Evolutionary conservation across 2,888 invertebrate species (phyloP).

Genomic region (Pinctada fucata): DNA sequence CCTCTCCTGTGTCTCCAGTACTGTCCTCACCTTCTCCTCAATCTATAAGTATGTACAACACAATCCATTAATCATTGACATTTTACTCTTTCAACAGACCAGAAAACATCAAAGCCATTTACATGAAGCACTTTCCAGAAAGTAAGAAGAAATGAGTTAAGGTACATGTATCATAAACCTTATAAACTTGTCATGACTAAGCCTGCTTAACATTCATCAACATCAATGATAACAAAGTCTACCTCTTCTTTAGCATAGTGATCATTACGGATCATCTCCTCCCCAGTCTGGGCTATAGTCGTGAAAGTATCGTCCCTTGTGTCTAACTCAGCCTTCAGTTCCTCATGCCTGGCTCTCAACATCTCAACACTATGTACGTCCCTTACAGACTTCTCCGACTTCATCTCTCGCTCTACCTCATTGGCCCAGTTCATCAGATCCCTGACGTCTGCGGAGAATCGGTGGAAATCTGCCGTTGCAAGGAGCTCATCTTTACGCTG

Average conservation of each 20-base stretch:
- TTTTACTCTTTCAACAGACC: too few species aligned
- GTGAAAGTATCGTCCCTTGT: constrained; percentile 97
- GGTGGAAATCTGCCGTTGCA: constrained; percentile 92
- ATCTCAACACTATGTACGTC: constrained; percentile 98
- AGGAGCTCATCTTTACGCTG: constrained; percentile 88
- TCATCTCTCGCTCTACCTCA: constrained; percentile 86
- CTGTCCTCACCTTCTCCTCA: constrained; percentile 79
- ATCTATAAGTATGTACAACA: constrained; percentile 62
- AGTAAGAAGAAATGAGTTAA: too few species aligned
- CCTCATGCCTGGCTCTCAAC: constrained; percentile 98
- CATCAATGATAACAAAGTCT: neutral
- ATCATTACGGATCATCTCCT: constrained; percentile 89
- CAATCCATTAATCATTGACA: too few species aligned
- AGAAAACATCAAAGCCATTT: too few species aligned
- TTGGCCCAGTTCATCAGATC: constrained; percentile 94
- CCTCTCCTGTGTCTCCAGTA: constrained; percentile 88
- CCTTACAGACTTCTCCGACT: constrained; percentile 86
- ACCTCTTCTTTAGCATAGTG: constrained; percentile 85
- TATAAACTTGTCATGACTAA: too few species aligned
- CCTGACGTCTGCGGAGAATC: constrained; percentile 89
- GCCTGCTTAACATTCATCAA: too few species aligned
- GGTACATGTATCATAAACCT: too few species aligned
- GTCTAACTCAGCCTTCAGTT: constrained; percentile 98
- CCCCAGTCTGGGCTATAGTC: constrained; percentile 95
- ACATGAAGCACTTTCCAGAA: too few species aligned